Evolutionary conservation across 2,113 vertebrate genomes (phyloP).

Genomic region (Vulpes vulpes): DNA sequence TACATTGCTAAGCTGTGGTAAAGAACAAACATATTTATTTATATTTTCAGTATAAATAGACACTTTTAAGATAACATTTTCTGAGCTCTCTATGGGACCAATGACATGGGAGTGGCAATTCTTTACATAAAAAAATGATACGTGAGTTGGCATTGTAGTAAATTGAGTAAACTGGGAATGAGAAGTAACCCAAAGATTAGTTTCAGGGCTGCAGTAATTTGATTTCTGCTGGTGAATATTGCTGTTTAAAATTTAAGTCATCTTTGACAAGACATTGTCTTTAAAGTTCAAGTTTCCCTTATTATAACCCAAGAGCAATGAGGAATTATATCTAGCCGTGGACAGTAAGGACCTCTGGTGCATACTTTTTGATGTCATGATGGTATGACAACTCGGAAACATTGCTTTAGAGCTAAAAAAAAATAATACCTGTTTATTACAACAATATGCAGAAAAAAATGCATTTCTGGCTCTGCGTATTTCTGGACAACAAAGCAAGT

Average conservation of each 20-base stretch:
- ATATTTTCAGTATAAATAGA: neutral
- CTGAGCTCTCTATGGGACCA: neutral
- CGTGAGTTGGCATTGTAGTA: slow-evolving; percentile 13
- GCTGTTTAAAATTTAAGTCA: slow-evolving; percentile 43
- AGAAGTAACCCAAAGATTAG: neutral
- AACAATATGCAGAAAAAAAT: neutral
- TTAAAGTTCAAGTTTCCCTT: neutral
- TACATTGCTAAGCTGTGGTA: neutral
- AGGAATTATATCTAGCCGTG: neutral
- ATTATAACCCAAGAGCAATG: neutral
- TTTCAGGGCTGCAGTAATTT: neutral
- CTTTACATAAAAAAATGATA: slow-evolving; percentile 38
- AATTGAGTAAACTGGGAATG: neutral
- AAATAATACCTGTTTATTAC: neutral
- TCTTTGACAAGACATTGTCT: slow-evolving; percentile 37
- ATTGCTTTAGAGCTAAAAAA: neutral
- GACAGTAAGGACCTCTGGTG: neutral
- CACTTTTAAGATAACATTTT: slow-evolving; percentile 24
- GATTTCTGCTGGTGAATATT: slow-evolving; percentile 25
- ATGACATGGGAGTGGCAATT: neutral
- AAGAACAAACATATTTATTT: neutral
- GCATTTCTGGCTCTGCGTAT: neutral
- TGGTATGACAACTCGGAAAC: neutral
- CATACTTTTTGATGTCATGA: neutral
- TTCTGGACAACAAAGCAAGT: neutral